Conservation (phyloP, 2,113 vertebrate genomes). For the Podilymbus podiceps region DNA sequence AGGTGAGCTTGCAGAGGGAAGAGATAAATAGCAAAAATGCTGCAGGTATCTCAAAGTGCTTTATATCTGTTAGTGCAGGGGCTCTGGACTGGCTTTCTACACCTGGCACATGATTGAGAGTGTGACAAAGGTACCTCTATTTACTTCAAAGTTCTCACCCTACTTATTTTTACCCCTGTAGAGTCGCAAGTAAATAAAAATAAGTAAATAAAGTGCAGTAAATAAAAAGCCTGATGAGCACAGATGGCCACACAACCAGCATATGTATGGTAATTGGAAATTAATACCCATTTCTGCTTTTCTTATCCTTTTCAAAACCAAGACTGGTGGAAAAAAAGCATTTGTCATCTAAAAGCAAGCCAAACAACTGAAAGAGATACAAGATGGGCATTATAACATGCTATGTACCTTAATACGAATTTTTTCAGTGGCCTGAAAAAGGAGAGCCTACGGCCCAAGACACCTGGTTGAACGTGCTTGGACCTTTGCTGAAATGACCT, state of each 20-base stretch:
- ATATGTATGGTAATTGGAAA: background rate
- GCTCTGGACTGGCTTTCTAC: background rate
- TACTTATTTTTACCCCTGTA: background rate
- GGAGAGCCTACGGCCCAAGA: background rate
- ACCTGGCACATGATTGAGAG: background rate
- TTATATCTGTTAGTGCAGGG: background rate
- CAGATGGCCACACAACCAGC: background rate
- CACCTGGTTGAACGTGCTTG: background rate
- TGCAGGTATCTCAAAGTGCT: background rate
- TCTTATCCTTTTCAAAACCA: background rate
- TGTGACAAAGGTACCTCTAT: background rate
- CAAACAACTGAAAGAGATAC: background rate
- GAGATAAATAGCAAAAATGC: background rate
- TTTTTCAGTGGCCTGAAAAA: background rate
- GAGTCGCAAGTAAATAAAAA: background rate
- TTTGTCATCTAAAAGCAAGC: background rate
- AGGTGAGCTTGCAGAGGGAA: background rate
- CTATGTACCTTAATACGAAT: background rate
- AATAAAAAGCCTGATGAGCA: background rate
- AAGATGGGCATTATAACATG: background rate
- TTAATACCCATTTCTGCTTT: background rate
- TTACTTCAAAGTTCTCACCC: background rate
- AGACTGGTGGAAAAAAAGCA: background rate
- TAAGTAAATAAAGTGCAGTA: background rate
- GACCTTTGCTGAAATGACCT: background rate